Base-by-base conservation (phyloP, 2,113 vertebrate genomes). In the Rutilus rutilus region DNA sequence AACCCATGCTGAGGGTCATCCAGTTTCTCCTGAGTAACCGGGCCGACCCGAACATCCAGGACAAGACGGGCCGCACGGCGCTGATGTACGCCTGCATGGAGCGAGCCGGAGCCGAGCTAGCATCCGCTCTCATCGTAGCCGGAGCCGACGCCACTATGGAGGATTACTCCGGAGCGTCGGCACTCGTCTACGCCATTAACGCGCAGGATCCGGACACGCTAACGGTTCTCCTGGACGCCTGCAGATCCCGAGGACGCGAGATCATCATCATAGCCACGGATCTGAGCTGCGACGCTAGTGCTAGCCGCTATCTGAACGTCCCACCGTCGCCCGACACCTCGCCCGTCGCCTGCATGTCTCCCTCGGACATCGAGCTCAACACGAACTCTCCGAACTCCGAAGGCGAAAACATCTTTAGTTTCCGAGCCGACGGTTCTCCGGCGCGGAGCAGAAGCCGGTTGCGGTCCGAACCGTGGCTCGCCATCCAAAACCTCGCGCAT, bases 191-290 rank as follows among this genome's bases (percentile, higher is more conserved):
- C 3, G 90, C 93, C 82, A 90, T 95, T 82, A 94, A 94, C 0
- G 74, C 88, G 3, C 91, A 89, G 33, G 90, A 95, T 45, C 92
- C 89, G 30, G 89, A 91, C 2, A 95, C 92, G 0, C 86, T 95
- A 21, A 86, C 91, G 90, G 90, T 94, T 86, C 65, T 94, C 65
- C 85, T 94, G 84, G 93, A 94, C 0, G 90, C 93, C 12, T 95
- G 93, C 65, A 89, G 78, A 50, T 92, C 91, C 80, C 89, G 78
- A 2, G 93, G 94, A 23, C 86, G 89, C 11, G 93, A 94, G 85
- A 91, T 94, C 90, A 93, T 95, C 91, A 93, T 95, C 88, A 93
- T 95, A 2, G 78, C 93, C 78, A 95, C 91, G 0, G 92, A 94
- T 86, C 85, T 86, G 23, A 91, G 85, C 42, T 52, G 86, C 2